Evolutionary conservation across 2,797 vertebrate genomes (phyloP), one percentile per base, ranked within the genome.

Genomic region (Anniella stebbinsi): DNA sequence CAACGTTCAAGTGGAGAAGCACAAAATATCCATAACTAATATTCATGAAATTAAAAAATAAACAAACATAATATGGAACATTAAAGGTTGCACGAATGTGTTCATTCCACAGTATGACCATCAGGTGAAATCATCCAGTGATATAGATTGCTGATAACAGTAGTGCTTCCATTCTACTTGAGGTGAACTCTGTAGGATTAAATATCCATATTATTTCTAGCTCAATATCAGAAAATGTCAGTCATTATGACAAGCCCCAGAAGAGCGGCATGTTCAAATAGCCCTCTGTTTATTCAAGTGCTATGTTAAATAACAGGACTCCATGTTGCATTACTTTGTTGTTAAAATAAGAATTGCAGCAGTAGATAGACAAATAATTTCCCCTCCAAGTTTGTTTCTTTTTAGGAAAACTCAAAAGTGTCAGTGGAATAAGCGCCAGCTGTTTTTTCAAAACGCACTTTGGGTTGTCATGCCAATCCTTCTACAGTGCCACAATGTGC

Each of bases 191-290:
- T 92, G 84, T 95, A 92, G 94, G 97, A 97, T 97, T 97, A 97
- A 97, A 97, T 97, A 97, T 97, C 97, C 97, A 97, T 97, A 97
- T 97, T 96, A 96, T 97, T 97, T 97, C 97, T 93, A 97, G 96
- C 97, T 97, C 96, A 97, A 95, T 97, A 97, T 97, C 96, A 97
- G 96, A 97, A 97, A 96, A 94, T 95, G 97, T 97, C 97, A 97
- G 96, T 97, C 97, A 97, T 92, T 93, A 93, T 96, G 96, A 97
- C 97, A 96, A 96, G 94, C 87, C 94, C 95, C 95, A 94, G 94
- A 96, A 95, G 91, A 94, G 93, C 89, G 90, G 90, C 89, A 94
- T 92, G 85, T 93, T 95, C 94, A 97, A 93, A 93, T 57, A 90
- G 66, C 94, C 88, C 93, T 97, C 93, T 88, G 87, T 87, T 92